Evolutionary conservation across 2,797 vertebrate genomes (phyloP).

Genomic region (Ctenosaura bakeri): DNA sequence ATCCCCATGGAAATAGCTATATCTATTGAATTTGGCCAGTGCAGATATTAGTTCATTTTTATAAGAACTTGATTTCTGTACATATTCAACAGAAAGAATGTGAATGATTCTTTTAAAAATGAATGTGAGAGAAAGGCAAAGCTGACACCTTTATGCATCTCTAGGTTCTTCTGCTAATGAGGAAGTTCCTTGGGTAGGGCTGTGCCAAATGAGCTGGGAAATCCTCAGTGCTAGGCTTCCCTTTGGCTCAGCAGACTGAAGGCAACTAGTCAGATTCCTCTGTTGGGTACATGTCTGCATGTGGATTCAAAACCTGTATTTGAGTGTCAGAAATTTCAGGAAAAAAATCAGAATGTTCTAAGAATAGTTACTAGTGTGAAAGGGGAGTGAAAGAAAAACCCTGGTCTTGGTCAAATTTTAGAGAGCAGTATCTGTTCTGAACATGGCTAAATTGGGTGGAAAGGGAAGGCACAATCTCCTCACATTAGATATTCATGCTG

Average conservation of each 20-base stretch:
- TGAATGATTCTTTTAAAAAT: too few species aligned
- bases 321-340: not conserved
- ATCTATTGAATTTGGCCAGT: too few species aligned
- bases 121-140: too few species aligned
- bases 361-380: not conserved
- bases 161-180: not conserved
- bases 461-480: slow-evolving; percentile 37
- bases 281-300: not conserved
- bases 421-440: slow-evolving; percentile 32
- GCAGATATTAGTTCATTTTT: too few species aligned
- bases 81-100: too few species aligned
- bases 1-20: too few species aligned
- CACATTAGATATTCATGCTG: slow-evolving; percentile 52
- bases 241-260: not conserved
- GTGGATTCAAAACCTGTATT: not conserved
- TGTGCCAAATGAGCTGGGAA: not conserved
- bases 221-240: not conserved
- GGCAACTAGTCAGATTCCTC: not conserved
- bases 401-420: slow-evolving; percentile 26
- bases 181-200: not conserved
- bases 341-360: not conserved
- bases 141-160: too few species aligned
- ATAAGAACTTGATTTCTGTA: too few species aligned
- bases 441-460: slow-evolving; percentile 54
- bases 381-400: slow-evolving; percentile 9